Base-by-base conservation (phyloP, 92 coral and sea anemone genomes). In the Heliopora coerulea region DNA sequence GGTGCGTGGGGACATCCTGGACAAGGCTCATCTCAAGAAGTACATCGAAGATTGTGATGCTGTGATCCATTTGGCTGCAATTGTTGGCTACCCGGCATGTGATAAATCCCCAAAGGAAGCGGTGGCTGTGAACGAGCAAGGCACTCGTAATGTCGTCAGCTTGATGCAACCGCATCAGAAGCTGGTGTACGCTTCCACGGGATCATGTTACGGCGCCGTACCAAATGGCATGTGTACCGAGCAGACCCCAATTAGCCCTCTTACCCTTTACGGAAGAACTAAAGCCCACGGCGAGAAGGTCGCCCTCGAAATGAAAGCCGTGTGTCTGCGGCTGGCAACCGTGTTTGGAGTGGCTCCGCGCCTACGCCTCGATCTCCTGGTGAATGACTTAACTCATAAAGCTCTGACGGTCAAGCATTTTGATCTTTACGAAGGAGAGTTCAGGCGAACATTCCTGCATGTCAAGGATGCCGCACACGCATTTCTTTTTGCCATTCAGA, bases 131-230 rank as follows among this genome's bases (percentile, higher is more conserved):
- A 91, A 91, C 68, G 89, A 84, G 33, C 88, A 80, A 63, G 97
- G 97, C 2, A 91, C 97, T 30, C 82, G 65, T 52, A 91, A 91
- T 81, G 91, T 91, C 9, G 89, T 82, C 25, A 78, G 82, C 19
- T 80, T 78, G 28, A 37, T 91, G 37, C 79, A 28, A 18, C 79
- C 85, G 0, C 86, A 82, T 14, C 97, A 91, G 63, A 72, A 79
- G 21, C 44, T 91, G 73, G 81, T 91, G n/a, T 91, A 91, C 50
- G 91, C 97, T 8, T 91, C 97, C 1, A 91, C 97, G 3, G 97
- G 97, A n/a, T 91, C 97, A 0, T 91, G 97, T 64, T 91, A 91
- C 49, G 97, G 97, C 29, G 96, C 97, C n/a, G 83, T 91, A 26
- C 69, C 49, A n/a, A 78, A 80, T 48, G 96, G 97, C 5, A 61